These are phyloP conservation scores for Eupithecia insigniata DNA, from an alignment of 2,888 invertebrate genomes.

Conservation along the genomic window DNA sequence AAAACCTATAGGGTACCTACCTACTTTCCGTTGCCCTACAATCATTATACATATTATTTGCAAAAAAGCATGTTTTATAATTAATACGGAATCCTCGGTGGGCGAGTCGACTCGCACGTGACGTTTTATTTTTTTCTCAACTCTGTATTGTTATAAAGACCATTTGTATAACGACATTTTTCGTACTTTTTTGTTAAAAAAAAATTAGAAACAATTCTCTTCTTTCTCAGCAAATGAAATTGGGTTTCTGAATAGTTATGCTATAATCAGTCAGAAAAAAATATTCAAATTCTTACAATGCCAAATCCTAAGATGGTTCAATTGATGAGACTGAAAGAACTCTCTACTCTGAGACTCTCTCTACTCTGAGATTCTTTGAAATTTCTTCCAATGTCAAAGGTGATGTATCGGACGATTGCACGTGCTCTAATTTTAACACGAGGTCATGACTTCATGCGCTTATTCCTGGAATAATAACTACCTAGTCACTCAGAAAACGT, in stretches of 20 bases:
- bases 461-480: conserved; percentile 53
- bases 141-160: neutral
- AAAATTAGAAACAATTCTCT: too few species aligned
- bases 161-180: neutral
- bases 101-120: too few species aligned
- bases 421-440: conserved; percentile 49
- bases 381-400: conserved; percentile 32
- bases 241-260: too few species aligned
- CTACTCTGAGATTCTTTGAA: too few species aligned
- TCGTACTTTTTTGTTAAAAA: too few species aligned
- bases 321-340: too few species aligned
- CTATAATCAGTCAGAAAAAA: neutral
- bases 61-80: neutral
- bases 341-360: too few species aligned
- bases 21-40: neutral
- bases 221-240: too few species aligned
- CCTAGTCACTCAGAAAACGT: conserved; percentile 46
- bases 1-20: neutral
- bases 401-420: conserved; percentile 40
- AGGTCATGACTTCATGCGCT: conserved; percentile 57
- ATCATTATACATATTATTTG: neutral
- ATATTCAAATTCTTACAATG: neutral
- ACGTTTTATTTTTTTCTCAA: neutral
- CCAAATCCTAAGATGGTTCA: neutral
- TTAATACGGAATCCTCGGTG: neutral